phyloP scores from a whole-genome alignment of 2,888 invertebrate species.

The Luperina testacea region DNA sequence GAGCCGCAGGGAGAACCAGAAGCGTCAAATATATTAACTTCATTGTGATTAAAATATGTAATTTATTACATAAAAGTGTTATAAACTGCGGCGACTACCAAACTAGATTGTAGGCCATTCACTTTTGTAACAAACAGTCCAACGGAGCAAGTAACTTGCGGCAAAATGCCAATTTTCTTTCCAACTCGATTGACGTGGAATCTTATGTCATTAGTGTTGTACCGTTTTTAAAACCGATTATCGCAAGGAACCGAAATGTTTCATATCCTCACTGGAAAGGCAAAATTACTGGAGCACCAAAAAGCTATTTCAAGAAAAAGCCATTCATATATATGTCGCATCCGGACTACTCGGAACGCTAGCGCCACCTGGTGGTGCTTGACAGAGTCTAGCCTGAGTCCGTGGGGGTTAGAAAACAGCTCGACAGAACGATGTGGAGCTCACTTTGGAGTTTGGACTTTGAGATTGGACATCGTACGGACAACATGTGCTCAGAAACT shows the following conservation, averaged over 20 bases:
- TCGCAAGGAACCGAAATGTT: background rate
- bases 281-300: background rate
- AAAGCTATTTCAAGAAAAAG: background rate
- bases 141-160: slow-evolving; percentile 79
- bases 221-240: slow-evolving; percentile 57
- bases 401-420: too few species aligned
- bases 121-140: slow-evolving; percentile 82
- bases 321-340: too few species aligned
- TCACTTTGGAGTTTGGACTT: too few species aligned
- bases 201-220: slow-evolving; percentile 84
- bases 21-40: slow-evolving; percentile 92
- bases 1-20: slow-evolving; percentile 92
- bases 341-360: too few species aligned
- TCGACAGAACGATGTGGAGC: too few species aligned
- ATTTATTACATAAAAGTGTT: slow-evolving; percentile 68
- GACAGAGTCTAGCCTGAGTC: too few species aligned
- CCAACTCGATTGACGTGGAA: slow-evolving; percentile 91
- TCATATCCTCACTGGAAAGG: background rate
- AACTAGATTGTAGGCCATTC: slow-evolving; percentile 82
- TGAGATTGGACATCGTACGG: too few species aligned
- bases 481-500: too few species aligned
- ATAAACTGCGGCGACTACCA: slow-evolving; percentile 74
- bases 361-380: too few species aligned
- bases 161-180: slow-evolving; percentile 87
- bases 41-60: slow-evolving; percentile 88